Evolutionary conservation across 2,113 vertebrate species (phyloP), one percentile per base, ranked within the genome.

Genomic region (Cricetomys ansorgei): DNA sequence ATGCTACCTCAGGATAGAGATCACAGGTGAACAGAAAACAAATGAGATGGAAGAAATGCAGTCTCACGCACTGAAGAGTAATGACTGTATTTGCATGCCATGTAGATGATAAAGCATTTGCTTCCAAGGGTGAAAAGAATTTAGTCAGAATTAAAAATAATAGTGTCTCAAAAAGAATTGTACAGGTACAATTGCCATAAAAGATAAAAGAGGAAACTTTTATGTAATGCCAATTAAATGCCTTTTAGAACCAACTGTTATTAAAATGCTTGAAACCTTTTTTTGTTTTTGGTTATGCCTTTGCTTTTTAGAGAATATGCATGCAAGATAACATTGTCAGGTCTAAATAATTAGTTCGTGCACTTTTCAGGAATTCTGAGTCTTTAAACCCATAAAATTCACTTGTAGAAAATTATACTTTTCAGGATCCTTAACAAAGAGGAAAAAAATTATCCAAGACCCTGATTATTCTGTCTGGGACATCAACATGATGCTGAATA

Each of bases 81-180:
- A 88, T 85, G 37, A 43, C 43, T 8, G 40, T 64, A 89, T 96
- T 96, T 93, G 64, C 96, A 97, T 89, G 55, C 93, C 88, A 98
- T 95, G 98, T 97, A 97, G 97, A 97, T 97, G 96, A 94, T 90
- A 62, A 97, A 97, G 86, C 64, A 37, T 94, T 97, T 97, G 85
- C 94, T 97, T 97, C 87, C 95, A 89, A 93, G 70, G 48, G 84
- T 80, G 37, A 89, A 57, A 94, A 88, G 80, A 93, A 96, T 45
- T 59, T 89, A 45, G 85, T n/a, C 25, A 17, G 72, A 48, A 55
- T 67, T 89, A 67, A 70, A 21, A 94, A 72, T 81, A 48, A 88
- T n/a, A 81, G 3, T 84, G 59, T 43, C 29, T 85, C 94, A 64
- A n/a, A 81, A 40, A 7, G 37, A 81, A 67, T 3, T 25, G 88